These are phyloP conservation scores for Raphicerus campestris DNA, from an alignment of 2,113 vertebrate species.

Conservation along the genomic window DNA sequence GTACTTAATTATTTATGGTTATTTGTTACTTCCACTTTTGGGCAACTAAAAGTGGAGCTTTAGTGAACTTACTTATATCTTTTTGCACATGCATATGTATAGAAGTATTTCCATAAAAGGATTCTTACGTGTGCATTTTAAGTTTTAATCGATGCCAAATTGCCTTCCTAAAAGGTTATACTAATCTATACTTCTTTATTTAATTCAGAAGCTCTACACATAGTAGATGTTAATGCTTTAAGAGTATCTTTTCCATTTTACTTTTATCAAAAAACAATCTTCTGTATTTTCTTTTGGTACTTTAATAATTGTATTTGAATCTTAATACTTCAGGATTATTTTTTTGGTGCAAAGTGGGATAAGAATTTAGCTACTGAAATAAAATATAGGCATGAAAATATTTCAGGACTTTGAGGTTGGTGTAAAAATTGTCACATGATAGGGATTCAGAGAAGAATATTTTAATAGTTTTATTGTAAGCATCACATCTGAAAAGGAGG, in stretches of 20 bases:
- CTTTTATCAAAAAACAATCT: not conserved
- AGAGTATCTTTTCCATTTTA: not conserved
- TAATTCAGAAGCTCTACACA: not conserved
- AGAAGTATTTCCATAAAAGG: not conserved
- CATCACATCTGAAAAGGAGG: not conserved
- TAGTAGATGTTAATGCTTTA: not conserved
- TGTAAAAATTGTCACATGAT: not conserved
- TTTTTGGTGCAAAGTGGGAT: not conserved
- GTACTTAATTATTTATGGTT: not conserved
- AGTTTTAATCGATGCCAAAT: not conserved
- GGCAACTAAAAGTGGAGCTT: not conserved
- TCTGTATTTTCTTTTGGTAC: not conserved
- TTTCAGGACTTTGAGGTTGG: not conserved
- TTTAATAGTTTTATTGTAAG: not conserved
- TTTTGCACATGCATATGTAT: not conserved
- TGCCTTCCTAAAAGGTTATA: not conserved
- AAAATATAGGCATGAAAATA: not conserved
- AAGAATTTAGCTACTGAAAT: constrained; percentile 8
- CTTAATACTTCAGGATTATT: not conserved
- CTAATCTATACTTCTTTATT: not conserved
- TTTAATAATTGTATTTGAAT: constrained; percentile 1
- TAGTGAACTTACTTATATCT: not conserved
- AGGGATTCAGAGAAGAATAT: not conserved
- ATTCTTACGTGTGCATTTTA: not conserved
- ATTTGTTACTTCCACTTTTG: constrained; percentile 17